Conservation (phyloP, 1,140 invertebrate genomes). For the Drosophila nebulosa region DNA sequence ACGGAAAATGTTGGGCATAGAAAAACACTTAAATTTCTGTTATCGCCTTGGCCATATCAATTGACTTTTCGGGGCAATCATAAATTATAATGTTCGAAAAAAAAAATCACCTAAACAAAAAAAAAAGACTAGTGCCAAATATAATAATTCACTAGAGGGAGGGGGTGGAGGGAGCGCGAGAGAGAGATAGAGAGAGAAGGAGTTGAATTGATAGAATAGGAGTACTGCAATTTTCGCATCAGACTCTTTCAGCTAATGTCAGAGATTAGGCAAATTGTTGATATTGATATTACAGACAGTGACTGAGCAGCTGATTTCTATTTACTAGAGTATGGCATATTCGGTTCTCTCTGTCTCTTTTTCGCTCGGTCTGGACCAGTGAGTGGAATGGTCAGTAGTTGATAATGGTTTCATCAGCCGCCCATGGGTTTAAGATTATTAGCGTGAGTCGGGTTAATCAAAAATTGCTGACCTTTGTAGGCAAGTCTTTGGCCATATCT, state of each 20-base stretch:
- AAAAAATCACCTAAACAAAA: background rate
- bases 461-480: conserved; percentile 63
- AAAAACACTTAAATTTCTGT: conserved; percentile 65
- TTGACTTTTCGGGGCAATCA: conserved; percentile 71
- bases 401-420: conserved; percentile 61
- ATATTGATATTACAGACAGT: conserved; percentile 33
- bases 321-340: conserved; percentile 26
- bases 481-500: conserved; percentile 13
- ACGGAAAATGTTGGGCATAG: conserved; percentile 25
- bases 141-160: conserved; percentile 63
- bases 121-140: conserved; percentile 52
- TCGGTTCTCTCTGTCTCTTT: conserved; percentile 10
- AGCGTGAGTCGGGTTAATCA: conserved; percentile 68
- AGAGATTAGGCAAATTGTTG: conserved; percentile 66
- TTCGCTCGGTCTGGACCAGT: background rate
- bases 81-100: conserved; percentile 53
- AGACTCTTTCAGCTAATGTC: conserved; percentile 61
- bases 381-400: conserved; percentile 34
- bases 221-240: conserved; percentile 64
- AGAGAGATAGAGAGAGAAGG: background rate
- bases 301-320: conserved; percentile 17
- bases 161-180: background rate
- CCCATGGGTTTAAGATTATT: conserved; percentile 36
- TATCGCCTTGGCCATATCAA: conserved; percentile 69
- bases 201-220: background rate